phyloP scores from a whole-genome alignment of 2,113 vertebrate genomes.

The Lota lota region DNA sequence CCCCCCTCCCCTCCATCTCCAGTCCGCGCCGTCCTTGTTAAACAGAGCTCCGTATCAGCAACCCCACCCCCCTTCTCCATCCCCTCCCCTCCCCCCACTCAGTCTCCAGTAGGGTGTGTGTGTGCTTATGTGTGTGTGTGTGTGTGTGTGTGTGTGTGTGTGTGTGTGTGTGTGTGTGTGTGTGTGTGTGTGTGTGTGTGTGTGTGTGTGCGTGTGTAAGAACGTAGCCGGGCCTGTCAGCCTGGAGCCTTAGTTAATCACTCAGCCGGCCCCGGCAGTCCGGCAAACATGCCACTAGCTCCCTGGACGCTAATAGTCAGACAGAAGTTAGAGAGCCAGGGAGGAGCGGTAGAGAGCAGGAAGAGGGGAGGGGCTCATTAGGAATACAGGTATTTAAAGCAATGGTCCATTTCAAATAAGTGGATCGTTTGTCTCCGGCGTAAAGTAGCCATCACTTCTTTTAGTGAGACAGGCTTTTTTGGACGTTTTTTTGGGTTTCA shows the following conservation, averaged over 20 bases:
- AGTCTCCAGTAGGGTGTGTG: too few relatives aligned
- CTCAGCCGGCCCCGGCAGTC: slow-evolving; percentile 67
- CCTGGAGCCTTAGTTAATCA: slow-evolving; percentile 79
- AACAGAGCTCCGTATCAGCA: slow-evolving; percentile 70
- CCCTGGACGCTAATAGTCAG: slow-evolving; percentile 74
- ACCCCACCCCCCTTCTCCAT: slow-evolving; percentile 34
- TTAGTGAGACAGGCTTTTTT: slow-evolving; percentile 38
- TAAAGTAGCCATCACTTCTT: slow-evolving; percentile 32
- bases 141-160: too few relatives aligned
- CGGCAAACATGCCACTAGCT: slow-evolving; percentile 50
- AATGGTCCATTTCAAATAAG: slow-evolving; percentile 76
- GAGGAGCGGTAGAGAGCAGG: slow-evolving; percentile 18
- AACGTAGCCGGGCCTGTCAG: slow-evolving; percentile 63
- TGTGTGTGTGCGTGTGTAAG: too few relatives aligned
- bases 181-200: too few relatives aligned
- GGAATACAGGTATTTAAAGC: slow-evolving; percentile 78
- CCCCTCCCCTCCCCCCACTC: too few relatives aligned
- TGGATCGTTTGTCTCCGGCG: slow-evolving; percentile 73
- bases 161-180: too few relatives aligned
- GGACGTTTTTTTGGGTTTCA: slow-evolving; percentile 32
- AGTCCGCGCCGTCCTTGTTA: slow-evolving; percentile 59
- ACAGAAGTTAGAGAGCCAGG: slow-evolving; percentile 54
- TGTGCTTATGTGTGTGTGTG: too few relatives aligned
- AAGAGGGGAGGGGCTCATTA: slow-evolving; percentile 65
- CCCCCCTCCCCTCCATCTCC: slow-evolving; percentile 20